These are phyloP conservation scores for Neelides sp. DNA, from an alignment of 1,140 invertebrate species.

Conservation along the genomic window DNA sequence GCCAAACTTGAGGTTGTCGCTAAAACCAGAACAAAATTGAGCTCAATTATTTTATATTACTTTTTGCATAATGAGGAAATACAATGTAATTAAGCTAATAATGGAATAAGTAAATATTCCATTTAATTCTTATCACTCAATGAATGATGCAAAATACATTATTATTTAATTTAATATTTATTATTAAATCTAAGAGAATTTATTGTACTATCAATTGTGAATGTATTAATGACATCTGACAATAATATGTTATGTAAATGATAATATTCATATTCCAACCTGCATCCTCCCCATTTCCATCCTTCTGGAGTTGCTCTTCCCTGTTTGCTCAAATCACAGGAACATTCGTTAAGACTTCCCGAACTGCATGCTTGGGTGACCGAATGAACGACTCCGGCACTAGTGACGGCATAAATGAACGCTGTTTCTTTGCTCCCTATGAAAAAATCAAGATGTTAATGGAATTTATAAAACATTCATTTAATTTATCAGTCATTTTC, in stretches of 20 bases:
- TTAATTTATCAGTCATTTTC: too few relatives aligned
- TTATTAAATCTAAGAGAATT: constrained; percentile 3
- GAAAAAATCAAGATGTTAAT: constrained; percentile 16
- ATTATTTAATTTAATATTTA: too few relatives aligned
- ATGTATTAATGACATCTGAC: background rate
- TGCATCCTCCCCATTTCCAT: constrained; percentile 57
- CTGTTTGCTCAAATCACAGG: constrained; percentile 45
- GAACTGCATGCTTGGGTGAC: constrained; percentile 51
- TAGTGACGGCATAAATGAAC: constrained; percentile 53
- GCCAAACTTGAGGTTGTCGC: constrained; percentile 50
- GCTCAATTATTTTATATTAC: too few relatives aligned
- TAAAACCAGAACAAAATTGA: constrained; percentile 28
- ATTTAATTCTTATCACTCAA: too few relatives aligned
- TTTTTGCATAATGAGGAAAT: too few relatives aligned
- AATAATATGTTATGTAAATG: background rate
- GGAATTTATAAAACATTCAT: background rate
- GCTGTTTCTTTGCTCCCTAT: constrained; percentile 53
- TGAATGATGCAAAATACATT: too few relatives aligned
- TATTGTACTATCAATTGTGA: background rate
- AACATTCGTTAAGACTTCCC: constrained; percentile 53
- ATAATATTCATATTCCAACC: constrained; percentile 33
- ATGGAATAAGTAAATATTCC: too few relatives aligned
- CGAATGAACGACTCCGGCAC: constrained; percentile 52
- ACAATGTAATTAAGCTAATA: too few relatives aligned
- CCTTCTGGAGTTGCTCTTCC: constrained; percentile 42